phyloP scores from a whole-genome alignment of 1,140 invertebrate genomes.

The Tribolium castaneum region DNA sequence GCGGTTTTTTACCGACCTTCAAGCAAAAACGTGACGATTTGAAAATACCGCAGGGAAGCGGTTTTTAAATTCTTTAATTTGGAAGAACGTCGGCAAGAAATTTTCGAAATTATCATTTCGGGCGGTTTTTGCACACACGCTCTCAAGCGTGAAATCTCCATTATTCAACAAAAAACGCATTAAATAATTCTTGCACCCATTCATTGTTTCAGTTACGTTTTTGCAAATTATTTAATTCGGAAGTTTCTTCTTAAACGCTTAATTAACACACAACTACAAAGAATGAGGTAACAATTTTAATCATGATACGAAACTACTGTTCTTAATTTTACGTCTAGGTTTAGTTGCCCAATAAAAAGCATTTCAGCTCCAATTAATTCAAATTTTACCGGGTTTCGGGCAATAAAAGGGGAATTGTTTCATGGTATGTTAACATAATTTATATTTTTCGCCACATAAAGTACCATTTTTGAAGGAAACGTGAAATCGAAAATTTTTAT shows the following conservation, averaged over 20 bases:
- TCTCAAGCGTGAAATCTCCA: no score
- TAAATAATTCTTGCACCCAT: no score
- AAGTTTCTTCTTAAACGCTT: background rate
- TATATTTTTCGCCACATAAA: no score
- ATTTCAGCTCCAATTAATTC: background rate
- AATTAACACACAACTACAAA: background rate
- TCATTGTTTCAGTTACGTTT: no score
- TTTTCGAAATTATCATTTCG: background rate
- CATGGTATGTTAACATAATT: no score
- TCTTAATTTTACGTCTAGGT: background rate
- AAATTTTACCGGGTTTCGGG: no score
- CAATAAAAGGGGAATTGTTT: no score
- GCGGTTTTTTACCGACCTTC: slow-evolving; percentile 12
- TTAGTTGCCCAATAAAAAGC: background rate
- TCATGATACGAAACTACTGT: background rate
- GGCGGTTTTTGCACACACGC: background rate
- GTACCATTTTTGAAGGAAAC: no score
- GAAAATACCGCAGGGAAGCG: background rate
- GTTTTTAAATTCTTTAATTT: background rate
- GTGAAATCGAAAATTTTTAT: no score
- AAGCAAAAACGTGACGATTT: slow-evolving; percentile 14
- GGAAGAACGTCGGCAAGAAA: background rate
- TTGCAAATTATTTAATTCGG: no score
- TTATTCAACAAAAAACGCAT: no score
- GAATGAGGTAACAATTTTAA: background rate